Evolutionary conservation across 2,797 vertebrate genomes (phyloP).

Genomic region (Cuculus canorus): DNA sequence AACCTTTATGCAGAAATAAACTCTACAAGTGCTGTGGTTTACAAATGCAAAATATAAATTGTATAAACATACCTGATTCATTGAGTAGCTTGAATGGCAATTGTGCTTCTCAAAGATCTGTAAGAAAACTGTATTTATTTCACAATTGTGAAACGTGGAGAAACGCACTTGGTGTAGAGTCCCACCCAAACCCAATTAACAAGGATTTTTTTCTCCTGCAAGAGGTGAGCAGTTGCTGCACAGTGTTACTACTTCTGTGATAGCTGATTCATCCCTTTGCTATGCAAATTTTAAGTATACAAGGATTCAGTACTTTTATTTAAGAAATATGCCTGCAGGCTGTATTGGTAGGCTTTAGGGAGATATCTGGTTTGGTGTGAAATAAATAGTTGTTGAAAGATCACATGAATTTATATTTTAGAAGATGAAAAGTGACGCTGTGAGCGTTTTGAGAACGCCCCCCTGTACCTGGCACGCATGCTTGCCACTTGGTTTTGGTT

Average conservation of each 20-base stretch:
- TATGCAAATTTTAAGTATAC: conserved; percentile 93
- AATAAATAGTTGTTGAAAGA: conserved; percentile 97
- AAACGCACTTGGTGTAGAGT: background rate
- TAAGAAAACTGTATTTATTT: conserved; percentile 53
- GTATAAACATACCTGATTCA: conserved; percentile 3
- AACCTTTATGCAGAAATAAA: conserved; percentile 56
- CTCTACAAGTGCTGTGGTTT: conserved; percentile 34
- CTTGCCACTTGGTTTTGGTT: conserved; percentile 52
- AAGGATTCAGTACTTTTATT: conserved; percentile 93
- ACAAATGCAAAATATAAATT: conserved; percentile 35
- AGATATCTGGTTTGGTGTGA: conserved; percentile 88
- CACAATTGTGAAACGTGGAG: conserved; percentile 6
- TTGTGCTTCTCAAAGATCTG: conserved; percentile 4
- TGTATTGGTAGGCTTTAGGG: conserved; percentile 86
- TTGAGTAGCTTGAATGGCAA: background rate
- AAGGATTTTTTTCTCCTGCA: conserved; percentile 76
- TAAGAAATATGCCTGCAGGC: conserved; percentile 93
- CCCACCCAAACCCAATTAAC: conserved; percentile 62
- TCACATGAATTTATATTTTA: conserved; percentile 90
- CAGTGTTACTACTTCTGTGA: conserved; percentile 80
- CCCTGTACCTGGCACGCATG: background rate
- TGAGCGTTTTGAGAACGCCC: conserved; percentile 53
- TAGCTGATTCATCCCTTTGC: conserved; percentile 82
- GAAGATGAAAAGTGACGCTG: conserved; percentile 87
- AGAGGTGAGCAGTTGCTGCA: conserved; percentile 80